These are phyloP conservation scores for Unio pictorum DNA, from an alignment of 2,888 invertebrate genomes.

Conservation along the genomic window DNA sequence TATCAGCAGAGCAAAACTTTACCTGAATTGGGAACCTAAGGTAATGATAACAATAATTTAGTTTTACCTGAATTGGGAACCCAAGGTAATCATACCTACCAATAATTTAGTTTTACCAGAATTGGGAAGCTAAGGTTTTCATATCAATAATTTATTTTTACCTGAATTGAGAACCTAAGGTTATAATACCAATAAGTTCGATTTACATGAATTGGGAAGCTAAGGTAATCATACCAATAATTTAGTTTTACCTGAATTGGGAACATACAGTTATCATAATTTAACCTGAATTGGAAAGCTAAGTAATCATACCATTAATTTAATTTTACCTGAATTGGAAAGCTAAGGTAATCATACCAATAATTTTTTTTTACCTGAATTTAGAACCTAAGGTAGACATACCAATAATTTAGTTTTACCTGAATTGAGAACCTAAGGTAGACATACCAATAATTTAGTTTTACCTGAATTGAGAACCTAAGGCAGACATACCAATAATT, in stretches of 20 bases:
- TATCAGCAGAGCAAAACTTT: conserved; percentile 87
- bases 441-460: too few species aligned
- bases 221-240: too few species aligned
- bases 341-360: background rate
- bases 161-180: too few species aligned
- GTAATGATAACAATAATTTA: conserved; percentile 71
- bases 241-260: background rate
- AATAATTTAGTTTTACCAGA: background rate
- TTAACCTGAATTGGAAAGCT: background rate
- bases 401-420: too few species aligned
- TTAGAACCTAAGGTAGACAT: too few species aligned
- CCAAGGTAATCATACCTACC: background rate
- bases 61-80: background rate
- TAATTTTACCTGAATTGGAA: background rate
- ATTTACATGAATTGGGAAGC: too few species aligned
- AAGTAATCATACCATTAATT: background rate
- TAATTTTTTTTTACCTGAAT: background rate
- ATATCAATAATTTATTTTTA: too few species aligned
- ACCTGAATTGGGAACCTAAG: conserved; percentile 93
- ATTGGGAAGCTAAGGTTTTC: too few species aligned
- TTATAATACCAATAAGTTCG: too few species aligned
- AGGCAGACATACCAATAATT: conserved; percentile 74
- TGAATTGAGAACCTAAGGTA: too few species aligned
- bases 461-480: conserved; percentile 92
- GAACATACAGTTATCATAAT: background rate